These are phyloP conservation scores for Sipha maydis DNA, from an alignment of 2,888 invertebrate genomes.

Conservation along the genomic window DNA sequence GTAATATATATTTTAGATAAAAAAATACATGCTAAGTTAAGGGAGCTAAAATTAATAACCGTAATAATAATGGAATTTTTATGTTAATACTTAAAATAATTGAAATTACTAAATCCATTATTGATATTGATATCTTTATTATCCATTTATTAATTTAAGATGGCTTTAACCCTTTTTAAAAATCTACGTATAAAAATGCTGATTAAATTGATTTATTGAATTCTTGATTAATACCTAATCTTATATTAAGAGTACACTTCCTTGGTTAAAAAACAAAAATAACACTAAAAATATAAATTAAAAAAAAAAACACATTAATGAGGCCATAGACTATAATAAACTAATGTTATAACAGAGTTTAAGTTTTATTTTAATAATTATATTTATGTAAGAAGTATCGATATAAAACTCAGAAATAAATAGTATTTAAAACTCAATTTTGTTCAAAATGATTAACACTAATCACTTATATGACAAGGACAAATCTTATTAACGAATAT, in stretches of 20 bases:
- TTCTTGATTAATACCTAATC: not conserved
- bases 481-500: not conserved
- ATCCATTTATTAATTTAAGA: not conserved
- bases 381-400: not conserved
- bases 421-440: not conserved
- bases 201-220: not conserved
- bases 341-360: conserved; percentile 9
- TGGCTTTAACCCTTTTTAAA: not conserved
- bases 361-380: conserved; percentile 6
- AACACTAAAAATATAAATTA: not conserved
- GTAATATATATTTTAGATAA: not conserved
- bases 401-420: not conserved
- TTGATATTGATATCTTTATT: no score
- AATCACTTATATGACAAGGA: not conserved
- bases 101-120: not conserved
- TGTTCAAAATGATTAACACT: not conserved
- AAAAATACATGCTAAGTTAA: not conserved
- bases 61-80: not conserved
- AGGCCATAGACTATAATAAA: conserved; percentile 44
- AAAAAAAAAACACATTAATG: conserved; percentile 10
- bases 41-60: not conserved
- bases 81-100: not conserved
- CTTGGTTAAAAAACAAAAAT: conserved; percentile 2
- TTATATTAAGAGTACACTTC: conserved; percentile 26
- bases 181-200: not conserved